Conservation (phyloP, 2,113 vertebrate genomes). For the Silurus meridionalis region DNA sequence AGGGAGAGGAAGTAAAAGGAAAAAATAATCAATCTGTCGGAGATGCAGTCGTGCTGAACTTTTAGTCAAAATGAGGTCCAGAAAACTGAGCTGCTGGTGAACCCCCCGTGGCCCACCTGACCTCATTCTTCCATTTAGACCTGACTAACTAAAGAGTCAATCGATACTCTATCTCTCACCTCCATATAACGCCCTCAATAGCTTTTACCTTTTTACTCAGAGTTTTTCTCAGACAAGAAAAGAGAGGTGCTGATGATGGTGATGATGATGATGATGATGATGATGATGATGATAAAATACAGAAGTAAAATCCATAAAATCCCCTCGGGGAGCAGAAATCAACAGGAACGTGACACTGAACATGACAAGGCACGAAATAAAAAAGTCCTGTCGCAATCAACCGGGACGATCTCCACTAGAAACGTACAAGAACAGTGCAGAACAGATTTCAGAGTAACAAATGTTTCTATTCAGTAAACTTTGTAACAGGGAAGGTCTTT, state of each 20-base stretch:
- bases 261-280: background rate
- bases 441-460: too few relatives aligned
- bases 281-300: background rate
- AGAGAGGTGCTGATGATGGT: background rate
- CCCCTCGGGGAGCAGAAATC: conserved; percentile 13
- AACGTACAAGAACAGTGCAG: too few relatives aligned
- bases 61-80: conserved; percentile 42
- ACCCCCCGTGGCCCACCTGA: conserved; percentile 6
- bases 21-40: conserved; percentile 24
- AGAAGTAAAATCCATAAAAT: background rate
- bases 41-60: conserved; percentile 39
- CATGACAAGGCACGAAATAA: background rate
- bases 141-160: conserved; percentile 41
- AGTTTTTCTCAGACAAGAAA: background rate
- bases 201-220: background rate
- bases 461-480: too few relatives aligned
- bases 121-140: conserved; percentile 48
- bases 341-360: background rate
- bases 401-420: background rate
- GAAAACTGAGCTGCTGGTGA: conserved; percentile 32
- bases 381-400: background rate
- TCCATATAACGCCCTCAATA: background rate
- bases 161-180: conserved; percentile 38
- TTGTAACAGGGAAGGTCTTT: too few relatives aligned
- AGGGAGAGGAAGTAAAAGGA: conserved; percentile 20